Evolutionary conservation across 2,888 invertebrate species (phyloP), one percentile per base, ranked within the genome.

Genomic region (Xestia sexstrigata): DNA sequence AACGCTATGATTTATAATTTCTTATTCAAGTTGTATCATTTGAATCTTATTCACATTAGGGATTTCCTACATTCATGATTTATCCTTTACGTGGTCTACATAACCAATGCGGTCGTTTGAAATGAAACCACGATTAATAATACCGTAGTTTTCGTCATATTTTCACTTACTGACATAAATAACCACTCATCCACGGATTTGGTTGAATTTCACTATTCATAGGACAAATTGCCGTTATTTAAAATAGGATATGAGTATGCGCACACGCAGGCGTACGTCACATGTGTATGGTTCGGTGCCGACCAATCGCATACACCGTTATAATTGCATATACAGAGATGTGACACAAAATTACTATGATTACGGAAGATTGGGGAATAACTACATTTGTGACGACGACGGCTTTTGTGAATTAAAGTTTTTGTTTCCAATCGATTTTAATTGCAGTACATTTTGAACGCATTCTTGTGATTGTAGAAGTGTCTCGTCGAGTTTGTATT

Each of bases 191-290:
- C 90, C 83, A 86, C 89, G 83, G 87, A 90, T 89, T 89, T 78
- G 79, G 84, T 82, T 81, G 86, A 81, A 84, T 82, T 81, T 87
- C 87, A 83, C 83, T 85, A 88, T 89, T 90, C 89, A 90, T 91
- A 88, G 87, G 87, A 86, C 80, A 89, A 90, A 91, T 91, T 90
- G 91, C 92, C 91, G 92, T 93, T 93, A 91, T 90, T 89, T 89
- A 83, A 85, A 87, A 80, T 88, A 81, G 85, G 76, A 84, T 79
- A 74, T 75, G 67, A 80, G 72, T 81, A 72, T 80, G 81, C 74
- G 71, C 74, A 55, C 82, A 86, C 89, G 91, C 91, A 90, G 81
- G 89, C 91, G 89, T 93, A 93, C 94, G 94, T 93, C 93, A 93
- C 92, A 88, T 84, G 85, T 92, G 88, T 91, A 89, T 89, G 93